Evolutionary conservation across 2,113 vertebrate species (phyloP), one percentile per base, ranked within the genome.

Genomic region (Parotia lawesii): DNA sequence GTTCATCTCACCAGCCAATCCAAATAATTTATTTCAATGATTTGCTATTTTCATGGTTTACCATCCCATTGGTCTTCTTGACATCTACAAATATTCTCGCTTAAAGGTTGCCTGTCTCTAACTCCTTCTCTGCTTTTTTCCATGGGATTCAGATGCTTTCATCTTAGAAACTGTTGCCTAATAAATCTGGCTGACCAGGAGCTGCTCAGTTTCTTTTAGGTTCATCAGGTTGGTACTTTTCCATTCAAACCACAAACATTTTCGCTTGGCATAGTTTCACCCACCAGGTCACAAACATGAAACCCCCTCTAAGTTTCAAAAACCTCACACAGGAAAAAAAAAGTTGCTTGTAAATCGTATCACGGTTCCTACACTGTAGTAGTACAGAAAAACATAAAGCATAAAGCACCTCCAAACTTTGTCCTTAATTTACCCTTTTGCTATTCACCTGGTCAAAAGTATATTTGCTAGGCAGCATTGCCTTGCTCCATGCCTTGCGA

Each of bases 51-150:
- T 93, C 10, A 12, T 69, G 57, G 57, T 78, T 81, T 91, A 72
- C 54, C 29, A 37, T 66, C 27, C 50, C 18, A 38, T 82, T 6
- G 1, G 18, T 89, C 58, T 85, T 91, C 47, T 35, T 87, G 74
- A 73, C 54, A 76, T 57, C 78, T 51, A 54, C 42, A 85, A 80
- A 85, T 76, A 93, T 29, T 79, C 51, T 66, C 58, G 62, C 16
- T 66, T 73, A 65, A 65, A 82, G 33, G 37, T 33, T 77, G 47
- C 47, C 47, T 28, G 9, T 51, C 56, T 94, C 61, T 50, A 48
- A 50, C 27, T 87, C 25, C 12, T 80, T 65, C 60, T 65, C 54
- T 87, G 58, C 71, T 95, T 87, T 54, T 95, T 94, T 91, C 87
- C 54, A 70, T 83, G 58, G 74, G 42, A 93, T 94, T 96, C 62